phyloP scores from a whole-genome alignment of 2,888 invertebrate species.

The Ichneumoninae sp. region DNA sequence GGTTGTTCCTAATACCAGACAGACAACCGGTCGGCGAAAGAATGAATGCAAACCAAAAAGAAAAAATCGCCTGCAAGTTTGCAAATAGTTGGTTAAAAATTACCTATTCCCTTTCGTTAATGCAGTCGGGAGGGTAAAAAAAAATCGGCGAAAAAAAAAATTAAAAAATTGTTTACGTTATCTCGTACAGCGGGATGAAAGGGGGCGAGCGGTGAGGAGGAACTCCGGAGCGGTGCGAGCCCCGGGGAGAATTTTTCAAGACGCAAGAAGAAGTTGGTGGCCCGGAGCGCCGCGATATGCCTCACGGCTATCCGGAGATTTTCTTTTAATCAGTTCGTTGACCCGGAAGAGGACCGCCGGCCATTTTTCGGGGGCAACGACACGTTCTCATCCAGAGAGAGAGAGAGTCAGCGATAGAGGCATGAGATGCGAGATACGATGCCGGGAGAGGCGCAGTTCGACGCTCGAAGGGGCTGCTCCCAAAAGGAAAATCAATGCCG shows the following conservation, averaged over 20 bases:
- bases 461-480: slow-evolving; percentile 63
- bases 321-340: slow-evolving; percentile 71
- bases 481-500: slow-evolving; percentile 82
- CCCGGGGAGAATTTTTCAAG: slow-evolving; percentile 51
- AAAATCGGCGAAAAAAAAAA: neutral
- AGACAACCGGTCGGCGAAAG: slow-evolving; percentile 2
- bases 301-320: slow-evolving; percentile 63
- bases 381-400: slow-evolving; percentile 45
- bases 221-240: slow-evolving; percentile 27
- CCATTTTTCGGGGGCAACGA: slow-evolving; percentile 68
- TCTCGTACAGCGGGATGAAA: slow-evolving; percentile 28
- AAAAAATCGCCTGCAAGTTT: neutral
- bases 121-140: neutral
- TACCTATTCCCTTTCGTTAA: neutral
- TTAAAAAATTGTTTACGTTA: neutral
- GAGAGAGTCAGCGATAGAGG: neutral
- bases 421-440: slow-evolving; percentile 55
- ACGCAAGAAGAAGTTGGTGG: slow-evolving; percentile 44
- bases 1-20: slow-evolving; percentile 36
- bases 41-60: neutral
- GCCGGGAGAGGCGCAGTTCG: slow-evolving; percentile 59
- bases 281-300: slow-evolving; percentile 41
- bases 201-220: slow-evolving; percentile 4
- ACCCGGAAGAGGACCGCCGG: slow-evolving; percentile 63
- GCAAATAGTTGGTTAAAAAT: neutral